phyloP scores from a whole-genome alignment of 1,140 invertebrate species.

The Bombus waltoni region DNA sequence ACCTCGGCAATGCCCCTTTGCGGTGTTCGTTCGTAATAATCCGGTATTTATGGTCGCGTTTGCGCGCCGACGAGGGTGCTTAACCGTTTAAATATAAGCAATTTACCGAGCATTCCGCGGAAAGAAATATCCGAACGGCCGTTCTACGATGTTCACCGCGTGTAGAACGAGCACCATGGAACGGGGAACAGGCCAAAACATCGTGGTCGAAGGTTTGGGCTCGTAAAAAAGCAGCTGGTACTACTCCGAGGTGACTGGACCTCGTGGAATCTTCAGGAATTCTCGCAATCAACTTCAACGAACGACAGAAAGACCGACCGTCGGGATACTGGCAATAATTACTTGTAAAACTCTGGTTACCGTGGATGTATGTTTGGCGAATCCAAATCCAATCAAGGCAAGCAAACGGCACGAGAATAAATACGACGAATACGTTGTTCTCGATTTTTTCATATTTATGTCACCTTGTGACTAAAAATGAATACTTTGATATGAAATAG shows the following conservation, averaged over 20 bases:
- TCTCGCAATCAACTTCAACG: background rate
- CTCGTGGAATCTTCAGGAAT: conserved; percentile 24
- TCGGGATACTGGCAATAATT: too few species aligned
- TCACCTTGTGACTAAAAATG: too few species aligned
- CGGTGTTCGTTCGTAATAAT: conserved; percentile 33
- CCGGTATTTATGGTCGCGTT: conserved; percentile 36
- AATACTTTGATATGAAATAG: too few species aligned
- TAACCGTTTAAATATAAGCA: conserved; percentile 37
- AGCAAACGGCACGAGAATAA: too few species aligned
- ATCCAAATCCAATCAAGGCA: too few species aligned
- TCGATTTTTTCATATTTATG: too few species aligned
- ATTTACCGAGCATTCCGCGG: conserved; percentile 12
- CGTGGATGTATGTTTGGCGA: too few species aligned
- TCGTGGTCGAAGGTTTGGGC: conserved; percentile 6
- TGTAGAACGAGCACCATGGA: background rate
- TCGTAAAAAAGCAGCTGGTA: conserved; percentile 25
- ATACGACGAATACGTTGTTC: too few species aligned
- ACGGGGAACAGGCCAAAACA: background rate
- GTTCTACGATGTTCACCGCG: background rate
- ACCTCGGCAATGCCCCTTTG: background rate
- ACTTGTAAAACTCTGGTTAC: too few species aligned
- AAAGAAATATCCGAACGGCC: conserved; percentile 27
- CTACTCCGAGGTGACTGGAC: background rate
- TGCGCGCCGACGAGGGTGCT: background rate
- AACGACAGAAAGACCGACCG: too few species aligned